Evolutionary conservation across 2,888 invertebrate species (phyloP).

Genomic region (Saturnia pavonia): DNA sequence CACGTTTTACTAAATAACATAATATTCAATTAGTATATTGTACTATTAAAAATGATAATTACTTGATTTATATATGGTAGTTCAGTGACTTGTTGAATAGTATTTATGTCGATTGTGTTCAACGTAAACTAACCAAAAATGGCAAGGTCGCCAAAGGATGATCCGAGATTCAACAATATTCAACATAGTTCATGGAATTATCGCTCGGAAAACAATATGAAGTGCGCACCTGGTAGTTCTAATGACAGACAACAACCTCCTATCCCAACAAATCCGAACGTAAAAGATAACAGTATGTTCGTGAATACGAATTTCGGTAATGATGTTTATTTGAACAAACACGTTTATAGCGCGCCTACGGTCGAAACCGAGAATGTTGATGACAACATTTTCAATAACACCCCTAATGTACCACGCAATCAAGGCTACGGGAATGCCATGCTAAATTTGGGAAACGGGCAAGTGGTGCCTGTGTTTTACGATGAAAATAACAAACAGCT

Average conservation of each 20-base stretch:
- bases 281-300: conserved; percentile 65
- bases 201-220: conserved; percentile 64
- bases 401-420: conserved; percentile 56
- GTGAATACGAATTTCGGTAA: conserved; percentile 57
- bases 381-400: conserved; percentile 58
- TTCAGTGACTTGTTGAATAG: conserved; percentile 36
- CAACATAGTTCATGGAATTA: conserved; percentile 76
- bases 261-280: conserved; percentile 50
- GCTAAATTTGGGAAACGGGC: conserved; percentile 74
- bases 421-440: conserved; percentile 73
- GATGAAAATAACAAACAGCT: conserved; percentile 75
- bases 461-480: conserved; percentile 69
- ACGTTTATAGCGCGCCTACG: conserved; percentile 58
- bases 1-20: conserved; percentile 58
- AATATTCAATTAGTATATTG: conserved; percentile 40
- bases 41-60: conserved; percentile 63
- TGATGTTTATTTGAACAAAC: conserved; percentile 71
- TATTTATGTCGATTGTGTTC: conserved; percentile 48
- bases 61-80: conserved; percentile 49
- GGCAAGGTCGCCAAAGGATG: conserved; percentile 80
- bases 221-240: conserved; percentile 59
- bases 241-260: conserved; percentile 62
- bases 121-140: conserved; percentile 66
- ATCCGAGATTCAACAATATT: conserved; percentile 72
- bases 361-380: conserved; percentile 59